phyloP scores from a whole-genome alignment of 37 sponge, comb jelly and placozoan genomes.

The Cliona cf. orientalis region DNA sequence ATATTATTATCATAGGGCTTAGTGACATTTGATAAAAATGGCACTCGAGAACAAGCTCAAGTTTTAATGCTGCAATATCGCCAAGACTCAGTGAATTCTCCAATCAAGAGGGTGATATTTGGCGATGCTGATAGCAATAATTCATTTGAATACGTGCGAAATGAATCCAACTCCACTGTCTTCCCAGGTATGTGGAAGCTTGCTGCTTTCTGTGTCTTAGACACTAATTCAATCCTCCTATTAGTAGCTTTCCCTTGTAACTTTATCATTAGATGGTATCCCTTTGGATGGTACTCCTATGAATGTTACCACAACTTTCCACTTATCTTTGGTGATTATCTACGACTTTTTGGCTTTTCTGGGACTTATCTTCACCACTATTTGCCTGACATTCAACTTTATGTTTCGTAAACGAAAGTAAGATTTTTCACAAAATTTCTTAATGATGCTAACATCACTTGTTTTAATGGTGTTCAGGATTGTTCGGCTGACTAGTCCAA shows the following conservation, averaged over 20 bases:
- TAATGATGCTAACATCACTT: neutral
- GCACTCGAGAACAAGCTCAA: constrained; percentile 1
- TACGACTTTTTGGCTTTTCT: neutral
- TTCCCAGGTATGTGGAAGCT: too few relatives aligned
- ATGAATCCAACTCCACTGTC: constrained; percentile 1
- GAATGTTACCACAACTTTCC: neutral
- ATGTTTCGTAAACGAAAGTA: constrained; percentile 13
- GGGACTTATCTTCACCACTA: constrained; percentile 5
- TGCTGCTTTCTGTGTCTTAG: too few relatives aligned
- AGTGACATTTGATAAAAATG: constrained; percentile 33
- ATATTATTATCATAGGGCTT: neutral
- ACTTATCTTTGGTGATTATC: neutral
- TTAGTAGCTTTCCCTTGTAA: too few relatives aligned
- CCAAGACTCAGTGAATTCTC: neutral
- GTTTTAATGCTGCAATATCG: constrained; percentile 10
- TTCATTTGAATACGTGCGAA: neutral
- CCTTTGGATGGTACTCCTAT: constrained; percentile 43
- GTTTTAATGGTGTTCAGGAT: neutral
- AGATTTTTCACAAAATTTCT: neutral
- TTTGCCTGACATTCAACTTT: constrained; percentile 22
- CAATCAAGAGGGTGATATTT: neutral
- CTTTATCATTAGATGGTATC: constrained; percentile 9
- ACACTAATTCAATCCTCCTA: too few relatives aligned
- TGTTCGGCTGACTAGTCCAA: constrained; percentile 1
- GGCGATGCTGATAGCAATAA: too few relatives aligned